Evolutionary conservation across 1,140 invertebrate species (phyloP), one percentile per base, ranked within the genome.

Genomic region (Lepidostoma basale): DNA sequence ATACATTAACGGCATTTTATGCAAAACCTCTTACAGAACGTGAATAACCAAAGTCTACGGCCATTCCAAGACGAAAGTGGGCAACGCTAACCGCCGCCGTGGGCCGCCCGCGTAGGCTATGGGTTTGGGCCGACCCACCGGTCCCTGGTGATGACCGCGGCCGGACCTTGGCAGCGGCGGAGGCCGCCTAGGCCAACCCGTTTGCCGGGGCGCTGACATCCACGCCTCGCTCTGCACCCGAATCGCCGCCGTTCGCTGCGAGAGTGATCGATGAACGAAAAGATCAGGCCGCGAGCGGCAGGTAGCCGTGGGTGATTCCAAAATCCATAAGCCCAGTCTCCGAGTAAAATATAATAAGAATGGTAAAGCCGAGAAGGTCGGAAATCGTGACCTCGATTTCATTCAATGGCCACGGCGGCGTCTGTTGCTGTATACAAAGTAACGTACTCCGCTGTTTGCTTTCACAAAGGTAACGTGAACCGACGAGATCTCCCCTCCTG

Each of bases 331-430:
- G n/a, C 28, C 8, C 30, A 18, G n/a, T 12, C 18, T 36, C 28
- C 12, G 28, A 52, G 25, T 10, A 18, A 54, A 65, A 66, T 54
- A 66, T 36, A 40, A 44, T 23, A 40, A 49, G 28, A 40, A 22
- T 16, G 44, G 44, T 36, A 25, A 67, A 23, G 54, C 40, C 49
- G 36, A 58, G 66, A 68, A 68, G 66, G 66, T 68, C 66, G 66
- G 66, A 68, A 62, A 56, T 30, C 30, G 42, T 62, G 66, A 68
- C 66, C 66, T 47, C 66, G 66, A 68, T 68, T 68, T 40, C 66
- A 68, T 68, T 60, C 64, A 66, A 49, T 28, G 62, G 42, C 49
- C 30, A 26, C 14, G 20, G 16, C 45, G 14, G 12, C n/a, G 44
- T n/a, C n/a, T n/a, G n/a, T 18, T n/a, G 62, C 14, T 33, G 45